These are phyloP conservation scores for Archips crataeganus DNA, from an alignment of 2,888 invertebrate species.

Conservation along the genomic window DNA sequence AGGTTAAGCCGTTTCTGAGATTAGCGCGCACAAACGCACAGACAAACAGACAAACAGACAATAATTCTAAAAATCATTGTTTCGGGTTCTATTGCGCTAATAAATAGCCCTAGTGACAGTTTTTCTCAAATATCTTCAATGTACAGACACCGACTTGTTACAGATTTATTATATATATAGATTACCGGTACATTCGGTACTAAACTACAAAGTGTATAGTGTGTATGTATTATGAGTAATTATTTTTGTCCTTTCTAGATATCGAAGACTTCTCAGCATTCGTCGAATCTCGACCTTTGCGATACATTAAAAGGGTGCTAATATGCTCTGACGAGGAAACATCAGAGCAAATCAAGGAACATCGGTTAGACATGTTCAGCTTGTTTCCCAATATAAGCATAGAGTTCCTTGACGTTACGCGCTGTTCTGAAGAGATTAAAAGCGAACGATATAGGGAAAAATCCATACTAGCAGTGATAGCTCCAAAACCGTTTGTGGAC, in stretches of 20 bases:
- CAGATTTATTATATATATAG: no score
- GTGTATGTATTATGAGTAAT: not conserved
- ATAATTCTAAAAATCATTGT: no score
- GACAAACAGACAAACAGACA: no score
- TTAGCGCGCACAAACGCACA: no score
- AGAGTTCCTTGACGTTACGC: not conserved
- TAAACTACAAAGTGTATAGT: no score
- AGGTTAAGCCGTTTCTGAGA: no score
- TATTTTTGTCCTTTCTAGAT: not conserved
- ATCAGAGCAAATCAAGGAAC: not conserved
- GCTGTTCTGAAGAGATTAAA: not conserved
- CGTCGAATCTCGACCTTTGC: not conserved
- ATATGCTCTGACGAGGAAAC: slow-evolving; percentile 8
- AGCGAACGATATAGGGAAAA: not conserved
- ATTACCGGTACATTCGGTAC: no score
- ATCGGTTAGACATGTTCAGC: not conserved
- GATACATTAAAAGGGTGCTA: slow-evolving; percentile 2
- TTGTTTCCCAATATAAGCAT: slow-evolving; percentile 15
- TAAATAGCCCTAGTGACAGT: no score
- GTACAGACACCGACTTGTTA: no score
- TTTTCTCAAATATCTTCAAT: no score
- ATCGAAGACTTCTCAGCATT: not conserved
- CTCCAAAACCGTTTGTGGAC: slow-evolving; percentile 8
- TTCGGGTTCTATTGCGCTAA: no score
- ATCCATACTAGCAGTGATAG: slow-evolving; percentile 20